These are phyloP conservation scores for Neofelis nebulosa DNA, from an alignment of 2,113 vertebrate genomes.

Conservation along the genomic window DNA sequence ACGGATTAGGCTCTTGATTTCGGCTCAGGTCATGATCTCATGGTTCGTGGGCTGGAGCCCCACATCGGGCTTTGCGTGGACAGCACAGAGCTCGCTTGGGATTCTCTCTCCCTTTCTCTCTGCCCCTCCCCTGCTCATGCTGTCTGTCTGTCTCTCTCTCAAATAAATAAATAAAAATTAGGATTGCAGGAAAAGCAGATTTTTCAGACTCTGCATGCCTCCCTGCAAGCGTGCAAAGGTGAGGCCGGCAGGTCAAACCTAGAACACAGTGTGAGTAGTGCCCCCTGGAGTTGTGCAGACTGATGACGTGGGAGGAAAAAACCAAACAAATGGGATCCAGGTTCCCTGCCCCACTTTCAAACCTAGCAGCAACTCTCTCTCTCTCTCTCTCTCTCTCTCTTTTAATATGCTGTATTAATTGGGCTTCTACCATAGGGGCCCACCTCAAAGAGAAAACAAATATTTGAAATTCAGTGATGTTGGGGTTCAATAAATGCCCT, in stretches of 20 bases:
- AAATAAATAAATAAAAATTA: too few relatives aligned
- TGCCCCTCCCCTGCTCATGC: too few relatives aligned
- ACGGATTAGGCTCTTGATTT: too few relatives aligned
- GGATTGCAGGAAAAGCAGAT: not conserved
- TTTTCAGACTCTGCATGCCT: not conserved
- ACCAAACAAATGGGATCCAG: not conserved
- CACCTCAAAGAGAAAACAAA: not conserved
- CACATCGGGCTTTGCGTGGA: too few relatives aligned
- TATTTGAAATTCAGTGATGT: not conserved
- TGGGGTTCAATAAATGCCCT: not conserved
- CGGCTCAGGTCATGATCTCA: too few relatives aligned
- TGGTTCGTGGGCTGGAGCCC: too few relatives aligned
- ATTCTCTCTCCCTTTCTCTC: too few relatives aligned
- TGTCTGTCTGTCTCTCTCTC: too few relatives aligned
- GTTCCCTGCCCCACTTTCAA: not conserved
- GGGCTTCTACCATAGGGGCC: not conserved
- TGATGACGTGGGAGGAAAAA: not conserved
- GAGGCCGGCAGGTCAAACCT: accelerated
- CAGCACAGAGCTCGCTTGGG: too few relatives aligned
- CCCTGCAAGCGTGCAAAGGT: accelerated
- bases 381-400: not conserved
- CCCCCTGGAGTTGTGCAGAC: not conserved
- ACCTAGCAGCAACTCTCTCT: not conserved
- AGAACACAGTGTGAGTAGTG: accelerated
- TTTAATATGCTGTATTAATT: not conserved